These are phyloP conservation scores for Drosophila tani DNA, from an alignment of 1,140 invertebrate genomes.

Conservation along the genomic window DNA sequence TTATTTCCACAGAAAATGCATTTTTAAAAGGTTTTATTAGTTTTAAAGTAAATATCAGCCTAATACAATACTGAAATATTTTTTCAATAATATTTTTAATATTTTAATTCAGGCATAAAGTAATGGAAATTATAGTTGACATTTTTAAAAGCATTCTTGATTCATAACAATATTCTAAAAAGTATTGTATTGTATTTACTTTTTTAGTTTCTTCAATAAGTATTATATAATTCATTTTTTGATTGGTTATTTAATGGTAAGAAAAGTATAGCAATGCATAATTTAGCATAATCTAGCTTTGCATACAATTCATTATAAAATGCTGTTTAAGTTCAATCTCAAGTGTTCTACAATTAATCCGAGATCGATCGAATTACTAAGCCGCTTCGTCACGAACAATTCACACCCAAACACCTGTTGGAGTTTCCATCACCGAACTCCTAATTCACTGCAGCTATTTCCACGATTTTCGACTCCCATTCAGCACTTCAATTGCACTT, in stretches of 20 bases:
- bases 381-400: slow-evolving; percentile 2
- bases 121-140: not conserved
- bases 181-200: not conserved
- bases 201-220: not conserved
- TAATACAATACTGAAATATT: not conserved
- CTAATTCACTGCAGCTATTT: slow-evolving; percentile 5
- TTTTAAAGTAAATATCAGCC: not conserved
- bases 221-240: not conserved
- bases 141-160: not conserved
- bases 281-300: not conserved
- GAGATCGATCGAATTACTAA: slow-evolving; percentile 12
- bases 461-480: slow-evolving; percentile 11
- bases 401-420: slow-evolving; percentile 10
- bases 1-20: not conserved
- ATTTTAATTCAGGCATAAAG: not conserved
- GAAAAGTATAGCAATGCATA: not conserved
- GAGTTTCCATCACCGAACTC: slow-evolving; percentile 14
- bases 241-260: not conserved
- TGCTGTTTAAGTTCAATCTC: not conserved
- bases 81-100: not conserved
- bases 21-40: not conserved
- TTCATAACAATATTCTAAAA: not conserved
- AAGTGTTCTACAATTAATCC: not conserved
- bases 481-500: slow-evolving; percentile 42
- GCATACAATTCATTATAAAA: not conserved